A percentile compares a stretch with the other conserved stretches of the same genome.
Evolutionary conservation across 2,888 invertebrate species (phyloP).

Genomic region (Philonicus albiceps): DNA sequence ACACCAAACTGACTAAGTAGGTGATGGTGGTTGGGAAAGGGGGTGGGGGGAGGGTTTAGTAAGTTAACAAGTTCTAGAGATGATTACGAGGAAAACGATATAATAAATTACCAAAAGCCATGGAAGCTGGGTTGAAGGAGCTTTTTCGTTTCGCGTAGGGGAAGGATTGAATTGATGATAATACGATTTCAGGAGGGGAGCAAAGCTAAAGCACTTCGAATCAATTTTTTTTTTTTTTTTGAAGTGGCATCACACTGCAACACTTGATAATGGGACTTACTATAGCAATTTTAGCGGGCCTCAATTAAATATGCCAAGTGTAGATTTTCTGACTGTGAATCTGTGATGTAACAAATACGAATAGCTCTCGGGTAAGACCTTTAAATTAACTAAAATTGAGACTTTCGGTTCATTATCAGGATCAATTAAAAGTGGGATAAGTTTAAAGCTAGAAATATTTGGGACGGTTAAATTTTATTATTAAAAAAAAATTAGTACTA

Average conservation of each 20-base stretch:
- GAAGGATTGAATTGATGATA: background rate
- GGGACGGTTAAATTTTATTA: background rate
- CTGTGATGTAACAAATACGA: background rate
- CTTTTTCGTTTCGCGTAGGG: background rate
- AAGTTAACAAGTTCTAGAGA: background rate
- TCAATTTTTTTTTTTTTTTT: background rate
- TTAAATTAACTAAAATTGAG: background rate
- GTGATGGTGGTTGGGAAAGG: background rate
- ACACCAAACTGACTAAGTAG: background rate
- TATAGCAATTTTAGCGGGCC: background rate
- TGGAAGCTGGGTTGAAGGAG: conserved; percentile 19
- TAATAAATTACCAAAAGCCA: background rate
- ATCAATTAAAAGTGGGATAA: background rate
- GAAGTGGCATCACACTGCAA: background rate
- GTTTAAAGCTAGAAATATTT: background rate
- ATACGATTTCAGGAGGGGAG: background rate
- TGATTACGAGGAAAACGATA: background rate
- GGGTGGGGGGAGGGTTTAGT: background rate
- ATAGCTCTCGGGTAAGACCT: background rate
- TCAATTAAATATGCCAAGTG: conserved; percentile 29
- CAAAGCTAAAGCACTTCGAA: background rate
- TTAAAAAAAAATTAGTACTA: too few species aligned
- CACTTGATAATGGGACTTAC: background rate
- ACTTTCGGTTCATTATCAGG: background rate
- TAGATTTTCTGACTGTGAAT: background rate